Percentiles rank a stretch among this genome's conserved stretches.
Conservation (phyloP, 2,113 vertebrate species). For the Nematolebias whitei region DNA sequence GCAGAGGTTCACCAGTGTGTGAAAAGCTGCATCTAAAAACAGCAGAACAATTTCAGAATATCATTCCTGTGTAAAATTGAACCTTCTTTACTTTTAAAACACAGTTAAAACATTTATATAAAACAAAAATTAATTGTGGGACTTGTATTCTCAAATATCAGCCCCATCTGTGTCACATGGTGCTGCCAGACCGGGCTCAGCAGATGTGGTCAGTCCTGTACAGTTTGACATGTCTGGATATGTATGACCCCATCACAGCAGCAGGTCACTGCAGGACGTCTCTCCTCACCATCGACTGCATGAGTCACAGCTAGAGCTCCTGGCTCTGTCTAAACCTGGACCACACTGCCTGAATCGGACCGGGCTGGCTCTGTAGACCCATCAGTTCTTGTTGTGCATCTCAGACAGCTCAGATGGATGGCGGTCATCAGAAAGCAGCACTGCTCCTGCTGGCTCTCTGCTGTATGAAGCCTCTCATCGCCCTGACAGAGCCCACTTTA, state of each 20-base stretch:
- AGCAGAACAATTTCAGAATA: too few relatives aligned
- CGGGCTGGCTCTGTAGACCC: conserved; percentile 36
- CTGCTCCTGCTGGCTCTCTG: conserved; percentile 57
- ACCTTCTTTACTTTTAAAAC: too few relatives aligned
- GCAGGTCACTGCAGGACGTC: conserved; percentile 40
- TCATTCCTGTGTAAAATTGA: too few relatives aligned
- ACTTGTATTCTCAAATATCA: too few relatives aligned
- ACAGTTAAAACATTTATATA: too few relatives aligned
- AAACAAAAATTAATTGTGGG: too few relatives aligned
- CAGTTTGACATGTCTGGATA: too few relatives aligned
- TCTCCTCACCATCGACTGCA: conserved; percentile 41
- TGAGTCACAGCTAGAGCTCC: conserved; percentile 46
- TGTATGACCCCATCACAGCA: conserved; percentile 24
- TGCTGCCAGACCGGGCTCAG: too few relatives aligned
- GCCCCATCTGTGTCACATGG: too few relatives aligned
- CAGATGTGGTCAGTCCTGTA: too few relatives aligned
- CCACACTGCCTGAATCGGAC: conserved; percentile 43
- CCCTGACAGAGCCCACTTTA: conserved; percentile 57
- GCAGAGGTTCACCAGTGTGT: too few relatives aligned
- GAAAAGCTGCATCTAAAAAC: too few relatives aligned
- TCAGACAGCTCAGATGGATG: conserved; percentile 65
- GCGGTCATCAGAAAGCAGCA: conserved; percentile 59
- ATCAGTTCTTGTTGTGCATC: conserved; percentile 59
- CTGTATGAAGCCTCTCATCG: conserved; percentile 74
- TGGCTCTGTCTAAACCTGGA: conserved; percentile 57